Evolutionary conservation across 2,797 vertebrate species (phyloP), one percentile per base, ranked within the genome.

Genomic region (Parotocinclus haroldoi): DNA sequence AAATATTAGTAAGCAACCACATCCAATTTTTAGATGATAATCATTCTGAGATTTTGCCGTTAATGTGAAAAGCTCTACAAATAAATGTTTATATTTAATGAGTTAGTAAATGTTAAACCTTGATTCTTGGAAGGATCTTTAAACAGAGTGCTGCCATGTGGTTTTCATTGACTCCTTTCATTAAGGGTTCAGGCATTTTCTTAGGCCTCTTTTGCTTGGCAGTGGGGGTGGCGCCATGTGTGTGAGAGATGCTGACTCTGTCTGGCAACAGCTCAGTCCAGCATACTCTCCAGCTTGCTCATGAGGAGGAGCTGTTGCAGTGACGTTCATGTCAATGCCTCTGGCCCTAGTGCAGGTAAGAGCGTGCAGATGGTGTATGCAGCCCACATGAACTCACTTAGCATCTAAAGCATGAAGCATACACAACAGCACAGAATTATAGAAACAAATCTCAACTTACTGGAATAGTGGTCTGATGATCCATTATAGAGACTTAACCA

Each of bases 321-420:
- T 78, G 75, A 80, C 68, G 73, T 64, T 49, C 16, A 17, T 72
- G 55, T 16, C 9, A 1, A 9, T 49, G 65, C 74, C 65, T 7
- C 17, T 36, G 73, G 74, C 68, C 17, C 48, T 50, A 66, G 71
- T 40, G 44, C 79, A 78, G 75, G 79, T 76, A 78, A 77, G 68
- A 62, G 65, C 77, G 75, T 77, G 76, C 70, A 78, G 65, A 68
- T 75, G 58, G 48, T 50, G 44, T 49, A 52, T 9, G 9, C 13
- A 13, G 38, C 45, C 37, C 11, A 10, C 19, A 13, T 27, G 19
- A n/a, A 50, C 9, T 12, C 8, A 50, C 9, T 12, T 7, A 44
- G 39, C 14, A 56, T 40, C 50, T 48, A 44, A 66, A 60, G 18
- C n/a, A 4, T 60, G 17, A 3, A 1, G 11, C 42, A 66, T 59